Conservation (phyloP, 2,113 vertebrate species). For the Nettapus auritus region DNA sequence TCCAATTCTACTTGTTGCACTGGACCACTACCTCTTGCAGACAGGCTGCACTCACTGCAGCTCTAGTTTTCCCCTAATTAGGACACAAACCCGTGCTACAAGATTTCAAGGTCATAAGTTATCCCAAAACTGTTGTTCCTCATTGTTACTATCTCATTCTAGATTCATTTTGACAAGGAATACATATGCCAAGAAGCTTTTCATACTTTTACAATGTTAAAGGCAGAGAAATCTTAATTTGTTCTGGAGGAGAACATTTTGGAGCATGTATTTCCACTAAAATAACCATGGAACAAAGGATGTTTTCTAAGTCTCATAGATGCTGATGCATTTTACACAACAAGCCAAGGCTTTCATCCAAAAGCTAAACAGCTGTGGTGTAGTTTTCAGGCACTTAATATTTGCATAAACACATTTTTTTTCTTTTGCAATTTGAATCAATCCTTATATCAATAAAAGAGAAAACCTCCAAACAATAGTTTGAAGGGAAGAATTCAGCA, state of each 20-base stretch:
- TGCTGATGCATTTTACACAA: background rate
- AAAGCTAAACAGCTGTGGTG: conserved; percentile 55
- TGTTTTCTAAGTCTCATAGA: conserved; percentile 19
- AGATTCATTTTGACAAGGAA: conserved; percentile 4
- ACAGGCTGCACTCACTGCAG: background rate
- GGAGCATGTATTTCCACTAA: conserved; percentile 13
- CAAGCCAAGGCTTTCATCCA: conserved; percentile 56
- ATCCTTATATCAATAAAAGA: conserved; percentile 34
- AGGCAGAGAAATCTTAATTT: conserved; percentile 30
- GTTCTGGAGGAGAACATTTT: conserved; percentile 29
- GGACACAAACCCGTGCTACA: background rate
- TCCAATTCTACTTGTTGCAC: conserved; percentile 34
- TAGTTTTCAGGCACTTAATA: conserved; percentile 59
- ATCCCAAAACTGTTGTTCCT: background rate
- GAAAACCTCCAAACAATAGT: conserved; percentile 30
- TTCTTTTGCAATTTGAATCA: conserved; percentile 42
- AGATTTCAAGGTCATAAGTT: background rate
- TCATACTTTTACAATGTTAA: background rate
- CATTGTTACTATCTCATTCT: background rate
- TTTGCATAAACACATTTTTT: conserved; percentile 60
- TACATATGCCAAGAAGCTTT: conserved; percentile 11
- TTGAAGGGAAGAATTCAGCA: background rate
- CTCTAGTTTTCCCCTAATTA: background rate
- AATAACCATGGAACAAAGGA: conserved; percentile 46
- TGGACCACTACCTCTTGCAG: background rate